These are phyloP conservation scores for Aplocera efformata DNA, from an alignment of 2,888 invertebrate species.

Conservation along the genomic window DNA sequence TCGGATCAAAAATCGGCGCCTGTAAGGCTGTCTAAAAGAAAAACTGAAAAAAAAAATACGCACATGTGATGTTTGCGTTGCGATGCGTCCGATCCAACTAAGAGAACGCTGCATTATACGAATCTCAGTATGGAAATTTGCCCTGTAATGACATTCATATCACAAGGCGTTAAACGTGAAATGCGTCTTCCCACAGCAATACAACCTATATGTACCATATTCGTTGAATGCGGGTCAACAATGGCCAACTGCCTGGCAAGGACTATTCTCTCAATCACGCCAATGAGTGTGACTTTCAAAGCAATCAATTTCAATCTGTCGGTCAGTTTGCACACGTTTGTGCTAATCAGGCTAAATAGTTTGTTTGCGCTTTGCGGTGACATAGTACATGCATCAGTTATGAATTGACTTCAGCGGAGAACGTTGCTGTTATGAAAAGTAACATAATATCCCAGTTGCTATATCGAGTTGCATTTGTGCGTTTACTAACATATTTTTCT, in stretches of 20 bases:
- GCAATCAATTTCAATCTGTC: constrained; percentile 71
- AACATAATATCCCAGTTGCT: no score
- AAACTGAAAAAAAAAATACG: no score
- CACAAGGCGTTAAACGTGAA: no score
- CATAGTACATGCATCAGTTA: constrained; percentile 15
- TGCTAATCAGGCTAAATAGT: constrained; percentile 77
- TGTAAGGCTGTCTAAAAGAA: no score
- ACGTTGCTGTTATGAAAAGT: neutral
- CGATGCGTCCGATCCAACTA: no score
- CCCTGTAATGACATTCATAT: no score
- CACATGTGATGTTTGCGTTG: no score
- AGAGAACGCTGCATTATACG: no score
- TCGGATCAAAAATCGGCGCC: no score
- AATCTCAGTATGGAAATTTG: no score
- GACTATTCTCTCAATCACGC: constrained; percentile 68
- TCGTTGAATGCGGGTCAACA: constrained; percentile 9
- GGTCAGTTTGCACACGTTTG: constrained; percentile 69
- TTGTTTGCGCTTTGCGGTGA: constrained; percentile 53
- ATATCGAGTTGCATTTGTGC: constrained; percentile 33
- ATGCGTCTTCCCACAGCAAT: neutral
- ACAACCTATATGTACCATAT: no score
- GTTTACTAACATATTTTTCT: no score
- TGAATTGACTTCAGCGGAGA: constrained; percentile 3
- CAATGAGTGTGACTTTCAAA: constrained; percentile 59
- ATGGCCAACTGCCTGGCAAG: constrained; percentile 53